These are phyloP conservation scores for Vireo griseus DNA, from an alignment of 2,797 vertebrate species.

Conservation along the genomic window DNA sequence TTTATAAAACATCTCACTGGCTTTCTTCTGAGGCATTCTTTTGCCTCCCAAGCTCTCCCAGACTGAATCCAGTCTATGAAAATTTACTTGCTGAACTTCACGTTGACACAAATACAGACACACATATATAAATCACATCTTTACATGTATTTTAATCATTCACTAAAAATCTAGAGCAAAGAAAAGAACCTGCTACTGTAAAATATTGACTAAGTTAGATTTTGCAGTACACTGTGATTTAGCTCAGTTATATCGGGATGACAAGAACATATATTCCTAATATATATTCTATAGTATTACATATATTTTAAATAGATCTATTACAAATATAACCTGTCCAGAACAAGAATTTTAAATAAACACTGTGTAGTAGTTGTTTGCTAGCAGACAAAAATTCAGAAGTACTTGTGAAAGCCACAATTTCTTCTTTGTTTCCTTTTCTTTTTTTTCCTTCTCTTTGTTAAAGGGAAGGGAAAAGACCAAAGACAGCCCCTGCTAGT, in stretches of 20 bases:
- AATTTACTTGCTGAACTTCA: neutral
- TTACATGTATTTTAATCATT: neutral
- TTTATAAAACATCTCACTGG: neutral
- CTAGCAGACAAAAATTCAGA: neutral
- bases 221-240: neutral
- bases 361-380: neutral
- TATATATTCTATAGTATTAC: neutral
- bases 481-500: neutral
- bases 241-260: neutral
- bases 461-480: neutral
- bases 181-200: neutral
- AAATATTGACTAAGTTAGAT: neutral
- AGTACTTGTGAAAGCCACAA: neutral
- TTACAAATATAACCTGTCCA: neutral
- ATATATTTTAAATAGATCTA: neutral
- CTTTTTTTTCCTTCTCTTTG: neutral
- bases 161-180: neutral
- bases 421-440: neutral
- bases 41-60: neutral
- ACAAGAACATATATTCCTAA: neutral
- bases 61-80: neutral
- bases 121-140: neutral
- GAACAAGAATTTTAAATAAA: neutral
- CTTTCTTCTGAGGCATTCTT: neutral
- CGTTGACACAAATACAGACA: neutral